These are phyloP conservation scores for Leucoraja erinaceus DNA, from an alignment of 2,113 vertebrate genomes.

Conservation along the genomic window DNA sequence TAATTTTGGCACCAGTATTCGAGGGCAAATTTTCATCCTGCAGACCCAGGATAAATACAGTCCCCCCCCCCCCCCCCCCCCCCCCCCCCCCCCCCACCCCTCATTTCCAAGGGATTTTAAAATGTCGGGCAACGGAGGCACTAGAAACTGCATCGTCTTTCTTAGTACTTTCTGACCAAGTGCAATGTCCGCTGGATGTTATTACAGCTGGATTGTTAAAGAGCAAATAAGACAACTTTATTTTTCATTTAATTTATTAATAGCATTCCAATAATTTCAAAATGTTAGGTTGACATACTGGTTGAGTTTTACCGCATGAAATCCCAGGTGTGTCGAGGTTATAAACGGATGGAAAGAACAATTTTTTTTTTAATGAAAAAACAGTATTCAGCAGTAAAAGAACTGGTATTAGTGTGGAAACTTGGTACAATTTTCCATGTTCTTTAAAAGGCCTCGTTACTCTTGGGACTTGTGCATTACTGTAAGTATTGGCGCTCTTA, in stretches of 20 bases:
- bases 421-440: background rate
- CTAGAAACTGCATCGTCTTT: background rate
- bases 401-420: background rate
- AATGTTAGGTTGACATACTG: constrained; percentile 17
- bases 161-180: constrained; percentile 17
- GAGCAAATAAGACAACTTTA: constrained; percentile 21
- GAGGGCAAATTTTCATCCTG: too few relatives aligned
- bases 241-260: constrained; percentile 33
- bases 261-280: constrained; percentile 37
- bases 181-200: constrained; percentile 35
- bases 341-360: constrained; percentile 17
- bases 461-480: background rate
- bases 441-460: background rate
- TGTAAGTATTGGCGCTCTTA: background rate
- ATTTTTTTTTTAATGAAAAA: background rate
- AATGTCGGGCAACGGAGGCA: background rate
- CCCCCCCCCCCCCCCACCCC: too few relatives aligned
- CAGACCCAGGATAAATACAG: background rate
- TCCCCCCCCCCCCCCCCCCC: background rate
- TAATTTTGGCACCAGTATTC: too few relatives aligned
- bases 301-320: constrained; percentile 7
- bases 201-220: constrained; percentile 28
- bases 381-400: background rate
- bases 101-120: background rate
- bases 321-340: constrained; percentile 23